Base-by-base conservation (phyloP, 2,888 invertebrate species). In the Leistus spinibarbis region DNA sequence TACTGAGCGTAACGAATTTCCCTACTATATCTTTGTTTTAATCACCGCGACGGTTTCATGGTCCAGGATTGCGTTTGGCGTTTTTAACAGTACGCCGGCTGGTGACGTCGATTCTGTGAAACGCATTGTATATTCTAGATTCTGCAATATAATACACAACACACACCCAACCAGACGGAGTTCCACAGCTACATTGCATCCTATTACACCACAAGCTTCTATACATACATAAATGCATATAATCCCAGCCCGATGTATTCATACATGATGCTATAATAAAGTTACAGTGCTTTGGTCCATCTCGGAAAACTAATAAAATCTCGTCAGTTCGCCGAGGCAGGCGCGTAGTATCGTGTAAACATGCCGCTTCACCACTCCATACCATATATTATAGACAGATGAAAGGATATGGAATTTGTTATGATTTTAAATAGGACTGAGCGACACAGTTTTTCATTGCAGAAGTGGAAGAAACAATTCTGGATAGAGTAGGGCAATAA, bases 1-100 rank as follows among this genome's bases (percentile, higher is more conserved):
- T 63, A 71, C 71, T 54, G 24, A 73, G 73, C 73, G 67, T 73
- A 73, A 73, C 73, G 73, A 67, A 67, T 73, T 73, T 73, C 67
- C 67, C 72, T 71, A 71, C 71, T 71, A 63, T 71, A 71, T 71
- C 71, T 71, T 71, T 71, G 71, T 71, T 63, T 71, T 71, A 71
- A 71, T 71, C 71, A 71, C 71, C 64, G 71, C 71, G 71, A 71
- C 71, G 63, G 63, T 71, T 71, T 71, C 71, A 71, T 71, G 71
- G 54, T 71, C 64, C 64, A 23, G 64, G 63, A 71, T 71, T 71
- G 71, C 71, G 71, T 64, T 69, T 60, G 69, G 24, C 27, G 69
- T 69, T 71, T 71, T 71, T 64, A 63, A 63, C 63, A 54, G 69
- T n/a, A 16, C 69, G 23, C 69, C 24, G 40, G 17, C 53, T 40